Base-by-base conservation (phyloP, 2,113 vertebrate genomes). In the Pyrgilauda ruficollis region DNA sequence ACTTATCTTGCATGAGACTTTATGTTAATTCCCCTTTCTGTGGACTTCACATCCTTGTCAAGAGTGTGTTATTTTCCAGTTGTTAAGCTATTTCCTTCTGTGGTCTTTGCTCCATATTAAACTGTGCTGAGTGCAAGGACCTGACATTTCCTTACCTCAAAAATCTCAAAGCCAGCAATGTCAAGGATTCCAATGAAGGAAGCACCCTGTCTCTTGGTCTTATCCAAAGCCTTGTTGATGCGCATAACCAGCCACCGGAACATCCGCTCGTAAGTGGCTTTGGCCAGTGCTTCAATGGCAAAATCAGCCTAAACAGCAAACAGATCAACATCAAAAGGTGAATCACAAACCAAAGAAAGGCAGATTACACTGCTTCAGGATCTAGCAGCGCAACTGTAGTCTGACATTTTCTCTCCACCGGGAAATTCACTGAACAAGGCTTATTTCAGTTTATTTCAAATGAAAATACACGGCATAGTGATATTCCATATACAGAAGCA, bases 161-260 rank as follows among this genome's bases (percentile, higher is more conserved):
- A 99, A 96, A 99, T 99, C 98, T 99, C 99, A 83, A 99, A 99
- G 66, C 99, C 99, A 6, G 99, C 99, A 15, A 99, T 99, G 87
- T 99, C 99, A 93, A 99, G 98, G 97, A 99, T 99, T 67, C 99
- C 99, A 17, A 99, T 99, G 97, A 99, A 99, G 22, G 99, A 99
- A 12, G 99, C 99, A 6, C 99, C 99, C 97, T 99, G 99, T 49
- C 99, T 97, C 96, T 99, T 99, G 95, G 99, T 99, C 97, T 99
- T 99, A 97, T 99, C 99, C 96, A 99, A 95, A 4, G 99, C 99
- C 94, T 99, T 99, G 98, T 99, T 99, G 98, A 99, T 99, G 52
- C 99, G 99, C 98, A 99, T 98, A 64, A 99, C 99, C 39, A 99
- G 98, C 99, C 99, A 99, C 81, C 99, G 99, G 98, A 99, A 99